Base-by-base conservation (phyloP, 2,797 vertebrate species). In the Sebastes wilsoni region DNA sequence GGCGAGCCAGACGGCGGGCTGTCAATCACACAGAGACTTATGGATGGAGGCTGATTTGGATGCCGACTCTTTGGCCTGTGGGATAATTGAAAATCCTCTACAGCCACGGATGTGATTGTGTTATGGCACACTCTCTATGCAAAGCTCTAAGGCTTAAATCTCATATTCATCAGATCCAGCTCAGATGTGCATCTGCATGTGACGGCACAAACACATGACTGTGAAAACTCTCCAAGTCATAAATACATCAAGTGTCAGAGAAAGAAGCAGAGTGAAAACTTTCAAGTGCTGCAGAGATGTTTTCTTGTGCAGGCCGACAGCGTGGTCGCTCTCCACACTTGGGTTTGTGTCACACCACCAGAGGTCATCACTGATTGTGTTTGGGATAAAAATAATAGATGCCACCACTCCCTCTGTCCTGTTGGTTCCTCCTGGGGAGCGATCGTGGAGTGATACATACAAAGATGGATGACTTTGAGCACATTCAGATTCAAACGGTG, bases 11-110 rank as follows among this genome's bases (percentile, higher is more conserved):
- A 82, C 6, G 16, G 36, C 4, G 49, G 66, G 28, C 77, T 85
- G 87, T 83, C 87, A 84, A 60, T 89, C 42, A 46, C 82, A 85
- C 25, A 23, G 28, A 69, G 84, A 84, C 68, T 87, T 89, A 81
- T 70, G 73, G 77, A 72, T 52, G 38, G 30, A 52, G 75, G 70
- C 75, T 75, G 86, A 87, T 84, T 82, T 82, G 64, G 69, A 79
- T 61, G 72, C 56, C 65, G 67, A 46, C 79, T 87, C 69, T 79
- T 74, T 79, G 66, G 72, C 69, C 75, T 27, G 66, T 67, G 58
- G 84, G 81, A 86, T 86, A 86, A 88, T 77, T 88, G 81, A 86
- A 85, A 87, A 87, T 82, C 84, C 77, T 72, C 80, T 25, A 34
- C 46, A 78, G 77, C 65, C 67, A 76, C 36, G 72, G 79, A 79